phyloP scores from a whole-genome alignment of 2,888 invertebrate genomes.

The Shargacucullia verbasci region DNA sequence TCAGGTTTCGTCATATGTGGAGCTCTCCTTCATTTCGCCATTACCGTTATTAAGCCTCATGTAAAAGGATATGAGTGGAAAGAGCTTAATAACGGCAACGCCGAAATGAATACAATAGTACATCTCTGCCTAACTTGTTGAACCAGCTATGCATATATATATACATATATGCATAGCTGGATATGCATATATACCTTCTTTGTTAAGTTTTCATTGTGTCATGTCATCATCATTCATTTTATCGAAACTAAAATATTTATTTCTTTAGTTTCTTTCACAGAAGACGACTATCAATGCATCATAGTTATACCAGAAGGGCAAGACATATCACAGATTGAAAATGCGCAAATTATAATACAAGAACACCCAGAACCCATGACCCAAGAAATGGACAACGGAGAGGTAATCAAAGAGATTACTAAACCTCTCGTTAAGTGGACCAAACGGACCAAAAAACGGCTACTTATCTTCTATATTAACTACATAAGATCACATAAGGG shows the following conservation, averaged over 20 bases:
- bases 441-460: constrained; percentile 69
- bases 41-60: too few relatives aligned
- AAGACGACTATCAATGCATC: constrained; percentile 83
- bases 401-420: constrained; percentile 33
- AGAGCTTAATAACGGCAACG: too few relatives aligned
- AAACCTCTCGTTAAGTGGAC: constrained; percentile 70
- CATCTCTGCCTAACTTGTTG: too few relatives aligned
- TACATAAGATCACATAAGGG: constrained; percentile 72
- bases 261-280: constrained; percentile 62
- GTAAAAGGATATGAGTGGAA: too few relatives aligned
- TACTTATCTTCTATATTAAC: constrained; percentile 74
- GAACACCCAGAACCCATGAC: constrained; percentile 33
- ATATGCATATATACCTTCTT: too few relatives aligned
- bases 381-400: constrained; percentile 21
- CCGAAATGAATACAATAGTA: too few relatives aligned
- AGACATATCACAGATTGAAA: constrained; percentile 67
- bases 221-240: too few relatives aligned
- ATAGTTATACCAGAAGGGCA: constrained; percentile 82
- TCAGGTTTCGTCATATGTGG: too few relatives aligned
- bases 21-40: too few relatives aligned
- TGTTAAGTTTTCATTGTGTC: too few relatives aligned
- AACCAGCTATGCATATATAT: too few relatives aligned
- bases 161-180: too few relatives aligned
- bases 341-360: constrained; percentile 66
- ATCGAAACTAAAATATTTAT: not conserved